Evolutionary conservation across 2,797 vertebrate species (phyloP).

Genomic region (Pangasius mekongensis): DNA sequence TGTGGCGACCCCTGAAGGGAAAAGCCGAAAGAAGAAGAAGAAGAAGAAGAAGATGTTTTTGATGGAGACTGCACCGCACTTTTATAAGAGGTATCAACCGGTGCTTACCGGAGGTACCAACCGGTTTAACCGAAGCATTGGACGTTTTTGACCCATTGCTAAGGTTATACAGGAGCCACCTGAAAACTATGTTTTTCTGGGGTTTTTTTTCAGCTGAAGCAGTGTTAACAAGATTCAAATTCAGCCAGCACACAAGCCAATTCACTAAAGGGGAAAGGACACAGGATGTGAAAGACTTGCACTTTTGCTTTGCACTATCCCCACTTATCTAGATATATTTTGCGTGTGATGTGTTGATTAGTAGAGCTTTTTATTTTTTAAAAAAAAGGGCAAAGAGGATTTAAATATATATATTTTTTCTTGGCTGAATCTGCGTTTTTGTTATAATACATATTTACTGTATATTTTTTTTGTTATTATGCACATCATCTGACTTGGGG

Average conservation of each 20-base stretch:
- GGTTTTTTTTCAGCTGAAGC: too few relatives aligned
- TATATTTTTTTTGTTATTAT: neutral
- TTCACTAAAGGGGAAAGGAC: neutral
- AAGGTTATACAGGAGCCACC: neutral
- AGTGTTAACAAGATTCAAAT: neutral
- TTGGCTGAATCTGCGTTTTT: neutral
- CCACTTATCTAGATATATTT: neutral
- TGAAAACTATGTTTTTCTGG: neutral
- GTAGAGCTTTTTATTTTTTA: neutral
- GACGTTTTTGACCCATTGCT: neutral
- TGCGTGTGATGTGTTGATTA: neutral
- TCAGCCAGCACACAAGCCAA: neutral
- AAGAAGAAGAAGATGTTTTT: too few relatives aligned
- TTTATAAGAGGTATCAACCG: neutral
- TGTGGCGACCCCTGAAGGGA: too few relatives aligned
- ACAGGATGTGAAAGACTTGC: conserved; percentile 2
- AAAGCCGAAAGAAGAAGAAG: too few relatives aligned
- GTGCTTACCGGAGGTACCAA: neutral
- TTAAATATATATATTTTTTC: neutral
- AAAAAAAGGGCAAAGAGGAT: neutral
- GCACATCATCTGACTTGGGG: neutral
- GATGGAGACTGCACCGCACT: neutral
- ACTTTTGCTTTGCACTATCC: neutral
- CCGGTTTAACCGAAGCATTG: neutral
- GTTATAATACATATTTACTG: neutral